Percentiles rank a stretch among this genome's conserved stretches.
These are phyloP conservation scores for Antrozous pallidus DNA, from an alignment of 2,797 vertebrate genomes.

Conservation along the genomic window DNA sequence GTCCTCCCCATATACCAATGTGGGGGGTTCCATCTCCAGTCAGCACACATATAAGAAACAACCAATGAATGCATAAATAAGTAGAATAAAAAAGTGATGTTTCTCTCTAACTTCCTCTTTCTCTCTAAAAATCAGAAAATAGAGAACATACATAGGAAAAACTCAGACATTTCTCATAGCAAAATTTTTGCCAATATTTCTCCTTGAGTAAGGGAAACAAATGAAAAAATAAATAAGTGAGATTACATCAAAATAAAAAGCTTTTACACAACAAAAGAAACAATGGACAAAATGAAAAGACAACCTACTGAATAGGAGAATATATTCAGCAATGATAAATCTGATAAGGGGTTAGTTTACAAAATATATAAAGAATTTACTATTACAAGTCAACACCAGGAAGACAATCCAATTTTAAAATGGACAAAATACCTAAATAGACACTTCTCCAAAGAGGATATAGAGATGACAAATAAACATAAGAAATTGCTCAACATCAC, in stretches of 20 bases:
- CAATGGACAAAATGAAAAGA: background rate
- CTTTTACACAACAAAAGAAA: background rate
- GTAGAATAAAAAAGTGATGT: background rate
- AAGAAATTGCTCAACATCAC: background rate
- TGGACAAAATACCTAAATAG: background rate
- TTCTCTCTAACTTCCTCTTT: background rate
- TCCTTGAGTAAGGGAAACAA: background rate
- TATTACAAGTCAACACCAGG: background rate
- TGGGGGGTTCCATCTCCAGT: background rate
- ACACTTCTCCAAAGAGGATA: background rate
- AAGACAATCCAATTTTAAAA: background rate
- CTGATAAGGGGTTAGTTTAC: background rate
- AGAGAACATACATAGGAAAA: background rate
- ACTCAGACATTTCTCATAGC: background rate
- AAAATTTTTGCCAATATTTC: background rate
- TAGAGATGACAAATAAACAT: background rate
- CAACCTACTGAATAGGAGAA: background rate
- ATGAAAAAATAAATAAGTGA: background rate
- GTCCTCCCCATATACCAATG: background rate
- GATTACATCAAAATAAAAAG: background rate
- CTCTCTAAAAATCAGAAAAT: background rate
- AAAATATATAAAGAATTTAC: background rate
- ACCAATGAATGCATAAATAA: background rate
- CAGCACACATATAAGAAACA: background rate
- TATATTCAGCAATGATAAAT: background rate